Percentiles rank a stretch among this genome's conserved stretches.
Evolutionary conservation across 1,140 invertebrate genomes (phyloP).

Genomic region (Cyclargus thomasi): DNA sequence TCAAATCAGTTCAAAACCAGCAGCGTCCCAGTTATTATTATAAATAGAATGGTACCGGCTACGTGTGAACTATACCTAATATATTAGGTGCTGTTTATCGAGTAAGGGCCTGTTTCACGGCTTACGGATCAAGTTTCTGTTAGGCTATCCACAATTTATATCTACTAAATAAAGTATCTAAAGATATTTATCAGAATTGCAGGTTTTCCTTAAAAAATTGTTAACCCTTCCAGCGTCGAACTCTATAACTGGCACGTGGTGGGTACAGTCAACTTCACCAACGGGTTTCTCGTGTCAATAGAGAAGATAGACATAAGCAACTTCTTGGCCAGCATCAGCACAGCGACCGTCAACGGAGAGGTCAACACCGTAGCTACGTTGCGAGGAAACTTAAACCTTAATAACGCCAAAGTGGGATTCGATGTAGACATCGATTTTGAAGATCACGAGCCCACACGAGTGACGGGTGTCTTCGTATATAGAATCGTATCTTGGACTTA

Average conservation of each 20-base stretch:
- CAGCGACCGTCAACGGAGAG: conserved; percentile 22
- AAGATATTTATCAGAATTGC: too few relatives aligned
- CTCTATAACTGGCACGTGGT: conserved; percentile 35
- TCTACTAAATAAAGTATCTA: too few relatives aligned
- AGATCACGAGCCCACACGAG: conserved; percentile 23
- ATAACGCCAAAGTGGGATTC: conserved; percentile 35
- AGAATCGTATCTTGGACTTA: conserved; percentile 19
- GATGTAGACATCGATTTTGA: conserved; percentile 36
- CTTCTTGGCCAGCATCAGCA: conserved; percentile 17
- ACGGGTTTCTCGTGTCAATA: conserved; percentile 46
- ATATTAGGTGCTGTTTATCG: too few relatives aligned
- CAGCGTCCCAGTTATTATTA: too few relatives aligned
- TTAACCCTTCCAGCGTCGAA: conserved; percentile 20
- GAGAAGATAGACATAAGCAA: conserved; percentile 37
- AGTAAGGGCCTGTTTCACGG: too few relatives aligned
- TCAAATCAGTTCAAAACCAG: too few relatives aligned
- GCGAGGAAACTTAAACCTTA: conserved; percentile 29
- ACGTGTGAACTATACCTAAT: too few relatives aligned
- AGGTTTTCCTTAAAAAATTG: not conserved
- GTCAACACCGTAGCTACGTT: conserved; percentile 19
- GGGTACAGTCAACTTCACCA: conserved; percentile 44
- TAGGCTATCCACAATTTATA: too few relatives aligned
- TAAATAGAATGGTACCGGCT: too few relatives aligned
- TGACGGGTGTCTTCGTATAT: conserved; percentile 36
- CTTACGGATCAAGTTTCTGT: too few relatives aligned